Conservation (phyloP, 2,113 vertebrate genomes). For the Ellobius talpinus region DNA sequence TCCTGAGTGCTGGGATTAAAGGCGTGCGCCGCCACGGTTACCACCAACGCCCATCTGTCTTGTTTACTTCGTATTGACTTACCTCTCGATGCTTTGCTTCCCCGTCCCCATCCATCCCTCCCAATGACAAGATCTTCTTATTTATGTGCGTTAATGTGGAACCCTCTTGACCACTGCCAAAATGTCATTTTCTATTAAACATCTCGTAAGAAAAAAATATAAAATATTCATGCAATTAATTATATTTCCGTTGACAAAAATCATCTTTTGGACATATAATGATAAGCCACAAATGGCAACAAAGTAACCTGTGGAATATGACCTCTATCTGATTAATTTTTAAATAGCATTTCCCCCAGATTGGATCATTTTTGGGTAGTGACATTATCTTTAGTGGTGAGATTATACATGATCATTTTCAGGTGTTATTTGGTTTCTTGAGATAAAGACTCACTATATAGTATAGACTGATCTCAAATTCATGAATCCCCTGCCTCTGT, state of each 20-base stretch:
- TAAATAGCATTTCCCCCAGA: background rate
- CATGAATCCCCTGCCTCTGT: background rate
- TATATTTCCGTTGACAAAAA: background rate
- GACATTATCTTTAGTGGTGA: background rate
- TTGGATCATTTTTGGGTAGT: background rate
- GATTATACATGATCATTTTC: background rate
- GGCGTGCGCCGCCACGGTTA: accelerated
- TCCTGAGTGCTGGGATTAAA: background rate
- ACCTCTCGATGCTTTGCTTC: background rate
- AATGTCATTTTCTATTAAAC: background rate
- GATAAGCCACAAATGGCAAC: background rate
- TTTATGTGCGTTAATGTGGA: no score
- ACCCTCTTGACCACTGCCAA: background rate
- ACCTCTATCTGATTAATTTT: background rate
- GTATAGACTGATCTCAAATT: background rate
- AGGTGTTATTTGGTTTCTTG: background rate
- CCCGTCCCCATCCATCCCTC: background rate
- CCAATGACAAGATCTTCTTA: background rate
- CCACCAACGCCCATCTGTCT: background rate
- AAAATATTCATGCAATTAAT: background rate
- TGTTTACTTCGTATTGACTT: background rate
- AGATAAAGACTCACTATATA: background rate
- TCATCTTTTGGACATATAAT: background rate
- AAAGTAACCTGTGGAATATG: background rate
- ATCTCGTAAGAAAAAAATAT: background rate